These are phyloP conservation scores for Manduca sexta DNA, from an alignment of 1,140 invertebrate genomes.

Conservation along the genomic window DNA sequence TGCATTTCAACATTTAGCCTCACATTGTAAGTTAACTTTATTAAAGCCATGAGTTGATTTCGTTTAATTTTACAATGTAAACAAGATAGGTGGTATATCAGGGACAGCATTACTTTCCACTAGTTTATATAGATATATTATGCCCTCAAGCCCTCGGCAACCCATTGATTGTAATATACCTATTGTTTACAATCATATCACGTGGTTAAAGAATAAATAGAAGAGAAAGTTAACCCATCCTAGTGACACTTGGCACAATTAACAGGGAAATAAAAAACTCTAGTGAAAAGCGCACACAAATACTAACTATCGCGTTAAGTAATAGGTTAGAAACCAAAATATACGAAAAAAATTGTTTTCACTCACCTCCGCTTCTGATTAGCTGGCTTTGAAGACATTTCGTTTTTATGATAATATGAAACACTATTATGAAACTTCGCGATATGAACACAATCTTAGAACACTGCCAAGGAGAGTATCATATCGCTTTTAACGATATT, in stretches of 20 bases:
- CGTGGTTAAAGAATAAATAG: neutral
- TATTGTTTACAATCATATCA: neutral
- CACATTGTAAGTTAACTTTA: too few relatives aligned
- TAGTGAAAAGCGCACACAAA: neutral
- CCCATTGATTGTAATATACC: too few relatives aligned
- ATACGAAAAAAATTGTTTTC: constrained; percentile 10
- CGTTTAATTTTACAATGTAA: too few relatives aligned
- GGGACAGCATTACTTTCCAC: too few relatives aligned
- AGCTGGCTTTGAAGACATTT: constrained; percentile 63
- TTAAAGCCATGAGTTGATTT: too few relatives aligned
- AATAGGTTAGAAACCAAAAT: constrained; percentile 6
- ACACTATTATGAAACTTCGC: constrained; percentile 61
- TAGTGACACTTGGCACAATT: constrained; percentile 9
- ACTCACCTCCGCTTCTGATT: constrained; percentile 66
- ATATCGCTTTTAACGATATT: constrained; percentile 58
- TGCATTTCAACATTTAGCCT: too few relatives aligned
- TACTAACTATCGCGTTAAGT: neutral
- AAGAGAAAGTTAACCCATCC: constrained; percentile 16
- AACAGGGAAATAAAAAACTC: constrained; percentile 10
- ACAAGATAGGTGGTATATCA: too few relatives aligned
- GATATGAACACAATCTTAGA: constrained; percentile 72
- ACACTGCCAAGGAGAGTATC: constrained; percentile 73
- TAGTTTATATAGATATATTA: too few relatives aligned
- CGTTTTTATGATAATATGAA: constrained; percentile 43
- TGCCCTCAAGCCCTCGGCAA: too few relatives aligned